Evolutionary conservation across 2,797 vertebrate species (phyloP).

Genomic region (Smutsia temminckii): DNA sequence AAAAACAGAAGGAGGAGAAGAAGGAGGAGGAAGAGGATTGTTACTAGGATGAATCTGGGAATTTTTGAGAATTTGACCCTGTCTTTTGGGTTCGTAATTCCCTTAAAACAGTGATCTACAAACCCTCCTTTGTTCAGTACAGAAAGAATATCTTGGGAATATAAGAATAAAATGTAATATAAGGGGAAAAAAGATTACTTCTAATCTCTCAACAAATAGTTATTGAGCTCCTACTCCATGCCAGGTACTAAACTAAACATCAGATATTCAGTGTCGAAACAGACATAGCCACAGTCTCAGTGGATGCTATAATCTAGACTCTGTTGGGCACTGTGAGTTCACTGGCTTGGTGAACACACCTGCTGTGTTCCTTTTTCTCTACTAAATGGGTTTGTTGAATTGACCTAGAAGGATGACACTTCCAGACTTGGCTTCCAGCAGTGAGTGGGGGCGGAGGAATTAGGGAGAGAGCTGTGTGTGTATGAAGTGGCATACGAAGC

Average conservation of each 20-base stretch:
- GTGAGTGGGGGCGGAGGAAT: not conserved
- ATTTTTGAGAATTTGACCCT: not conserved
- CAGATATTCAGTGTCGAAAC: not conserved
- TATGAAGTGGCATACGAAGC: not conserved
- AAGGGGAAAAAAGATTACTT: not conserved
- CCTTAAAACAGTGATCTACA: not conserved
- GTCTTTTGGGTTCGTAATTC: not conserved
- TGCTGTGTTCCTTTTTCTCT: not conserved
- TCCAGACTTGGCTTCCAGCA: not conserved
- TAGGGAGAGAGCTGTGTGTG: not conserved
- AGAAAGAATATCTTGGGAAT: constrained; percentile 13
- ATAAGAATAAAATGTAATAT: constrained; percentile 19
- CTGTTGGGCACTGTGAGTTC: not conserved
- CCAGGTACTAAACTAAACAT: not conserved
- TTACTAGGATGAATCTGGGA: not conserved
- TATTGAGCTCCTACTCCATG: not conserved
- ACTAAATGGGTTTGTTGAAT: not conserved
- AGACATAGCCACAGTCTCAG: not conserved
- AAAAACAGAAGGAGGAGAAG: not conserved
- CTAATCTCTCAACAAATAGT: not conserved
- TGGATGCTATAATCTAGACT: not conserved
- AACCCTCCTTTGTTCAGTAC: not conserved
- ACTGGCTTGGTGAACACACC: not conserved
- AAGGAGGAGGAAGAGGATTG: not conserved
- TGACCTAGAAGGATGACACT: not conserved